Base-by-base conservation (phyloP, 1,140 invertebrate genomes). In the Eumaeus atala region DNA sequence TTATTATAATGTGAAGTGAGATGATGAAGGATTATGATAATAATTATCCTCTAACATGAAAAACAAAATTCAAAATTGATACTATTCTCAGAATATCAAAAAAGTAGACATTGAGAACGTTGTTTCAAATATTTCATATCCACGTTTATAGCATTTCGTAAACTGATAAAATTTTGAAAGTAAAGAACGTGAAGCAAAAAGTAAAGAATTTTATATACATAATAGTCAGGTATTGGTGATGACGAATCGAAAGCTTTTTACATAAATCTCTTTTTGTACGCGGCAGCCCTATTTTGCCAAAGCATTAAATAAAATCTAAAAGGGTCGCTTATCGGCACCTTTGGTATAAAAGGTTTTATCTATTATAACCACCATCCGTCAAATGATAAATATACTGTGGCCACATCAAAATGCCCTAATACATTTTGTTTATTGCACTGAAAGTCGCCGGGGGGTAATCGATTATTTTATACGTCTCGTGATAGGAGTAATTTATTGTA, bases 341-440 rank as follows among this genome's bases (percentile, higher is more conserved):
- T 67, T 64, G 69, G 75, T 76, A 68, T 77, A 70, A 80, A 66
- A 66, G 62, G 53, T 66, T 70, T 71, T 79, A 74, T 79, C 72
- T 74, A 65, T 40, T 56, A 61, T 61, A 67, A 54, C 51, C 58
- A 60, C 74, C 70, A 81, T 78, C 40, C 40, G 40, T 44, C 40
- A 44, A 44, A 44, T 16, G 14, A 44, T 44, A 44, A 44, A 44
- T 44, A 44, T 44, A 44, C 17, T 44, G 40, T 44, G 12, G 14
- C 40, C 40, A 14, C 21, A 28, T 28, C 21, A 28, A 28, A 44
- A 44, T 44, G 40, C 40, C 40, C 40, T 16, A 16, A 44, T 44
- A 12, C 40, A 28, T 28, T 28, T 28, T 28, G 21, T 28, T 28
- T 28, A 28, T 28, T 28, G 21, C 21, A 28, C 21, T 28, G 21